phyloP scores from a whole-genome alignment of 2,113 vertebrate species.

The Nesogale talazaci region DNA sequence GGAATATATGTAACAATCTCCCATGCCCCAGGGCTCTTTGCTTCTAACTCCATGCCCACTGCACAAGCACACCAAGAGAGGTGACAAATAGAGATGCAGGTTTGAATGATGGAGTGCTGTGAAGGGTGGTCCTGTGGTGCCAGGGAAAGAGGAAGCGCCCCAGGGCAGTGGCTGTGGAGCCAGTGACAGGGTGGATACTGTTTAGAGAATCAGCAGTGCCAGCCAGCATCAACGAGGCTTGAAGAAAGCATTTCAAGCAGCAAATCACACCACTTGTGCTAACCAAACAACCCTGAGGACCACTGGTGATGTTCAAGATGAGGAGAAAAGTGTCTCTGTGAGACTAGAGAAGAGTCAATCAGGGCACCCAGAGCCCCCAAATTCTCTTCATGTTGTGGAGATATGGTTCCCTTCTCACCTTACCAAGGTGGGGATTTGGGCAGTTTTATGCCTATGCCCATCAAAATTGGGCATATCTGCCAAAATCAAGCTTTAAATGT shows the following conservation, averaged over 20 bases:
- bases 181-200: background rate
- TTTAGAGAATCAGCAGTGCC: accelerated
- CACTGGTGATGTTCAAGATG: too few relatives aligned
- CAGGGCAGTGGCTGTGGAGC: accelerated
- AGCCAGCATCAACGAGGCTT: background rate
- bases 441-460: conserved; percentile 12
- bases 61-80: background rate
- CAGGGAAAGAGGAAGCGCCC: background rate
- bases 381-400: background rate
- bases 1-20: background rate
- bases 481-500: background rate
- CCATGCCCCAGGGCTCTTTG: background rate
- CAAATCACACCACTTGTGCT: background rate
- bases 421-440: accelerated
- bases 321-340: too few relatives aligned
- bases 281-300: too few relatives aligned
- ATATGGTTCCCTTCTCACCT: background rate
- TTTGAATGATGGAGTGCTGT: too few relatives aligned
- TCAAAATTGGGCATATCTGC: background rate
- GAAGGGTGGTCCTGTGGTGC: background rate
- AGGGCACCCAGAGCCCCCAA: too few relatives aligned
- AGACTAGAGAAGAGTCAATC: too few relatives aligned
- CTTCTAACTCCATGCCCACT: background rate
- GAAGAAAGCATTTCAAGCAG: background rate
- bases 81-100: background rate